Conservation (phyloP, 2,888 invertebrate species). For the Chirona hameri region DNA sequence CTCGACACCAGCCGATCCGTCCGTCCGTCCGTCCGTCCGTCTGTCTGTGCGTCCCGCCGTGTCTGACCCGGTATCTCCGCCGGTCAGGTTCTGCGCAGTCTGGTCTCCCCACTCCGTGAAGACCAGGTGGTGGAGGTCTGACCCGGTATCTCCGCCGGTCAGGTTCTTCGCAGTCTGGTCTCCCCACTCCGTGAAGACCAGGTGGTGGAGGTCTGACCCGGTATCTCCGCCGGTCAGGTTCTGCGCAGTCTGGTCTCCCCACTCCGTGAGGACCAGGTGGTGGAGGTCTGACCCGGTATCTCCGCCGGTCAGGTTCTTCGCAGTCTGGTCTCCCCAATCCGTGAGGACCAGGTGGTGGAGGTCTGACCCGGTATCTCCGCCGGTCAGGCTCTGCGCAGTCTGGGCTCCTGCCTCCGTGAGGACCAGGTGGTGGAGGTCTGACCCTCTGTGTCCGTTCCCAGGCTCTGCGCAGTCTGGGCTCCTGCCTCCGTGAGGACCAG, state of each 20-base stretch:
- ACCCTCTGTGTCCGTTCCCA: too few relatives aligned
- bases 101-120: constrained; percentile 53
- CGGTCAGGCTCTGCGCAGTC: too few relatives aligned
- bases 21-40: too few relatives aligned
- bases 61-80: too few relatives aligned
- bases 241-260: not conserved
- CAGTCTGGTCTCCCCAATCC: constrained; percentile 43
- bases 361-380: constrained; percentile 51
- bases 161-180: constrained; percentile 2
- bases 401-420: constrained; percentile 52
- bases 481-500: constrained; percentile 63
- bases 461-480: not conserved
- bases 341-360: constrained; percentile 81
- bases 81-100: too few relatives aligned
- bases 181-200: constrained; percentile 63
- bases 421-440: constrained; percentile 83
- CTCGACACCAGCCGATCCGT: too few relatives aligned
- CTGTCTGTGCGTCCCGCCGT: too few relatives aligned
- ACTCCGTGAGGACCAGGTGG: constrained; percentile 68
- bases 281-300: constrained; percentile 65
- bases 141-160: not conserved
- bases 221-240: not conserved
- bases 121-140: constrained; percentile 81
- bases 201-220: constrained; percentile 72
- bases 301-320: too few relatives aligned